phyloP scores from a whole-genome alignment of 2,888 invertebrate species.

The Leptodirus hochenwartii region DNA sequence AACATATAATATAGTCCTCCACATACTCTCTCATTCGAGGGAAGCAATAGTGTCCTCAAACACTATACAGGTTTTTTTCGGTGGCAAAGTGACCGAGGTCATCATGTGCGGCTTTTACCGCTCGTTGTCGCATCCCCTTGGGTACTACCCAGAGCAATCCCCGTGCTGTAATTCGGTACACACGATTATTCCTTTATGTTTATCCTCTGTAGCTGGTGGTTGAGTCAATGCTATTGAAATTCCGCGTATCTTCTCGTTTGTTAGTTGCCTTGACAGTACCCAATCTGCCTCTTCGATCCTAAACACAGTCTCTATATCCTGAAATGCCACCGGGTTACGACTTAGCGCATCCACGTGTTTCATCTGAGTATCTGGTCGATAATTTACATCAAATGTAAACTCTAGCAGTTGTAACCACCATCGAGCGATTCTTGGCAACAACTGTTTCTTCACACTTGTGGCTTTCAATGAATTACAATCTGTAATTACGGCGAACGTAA shows the following conservation, averaged over 20 bases:
- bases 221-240: constrained; percentile 3
- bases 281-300: constrained; percentile 20
- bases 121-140: constrained; percentile 6
- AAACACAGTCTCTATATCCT: constrained; percentile 12
- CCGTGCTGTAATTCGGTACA: constrained; percentile 6
- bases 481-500: constrained; percentile 15
- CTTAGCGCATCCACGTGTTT: constrained; percentile 15
- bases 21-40: constrained; percentile 21
- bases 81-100: constrained; percentile 22
- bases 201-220: constrained; percentile 6
- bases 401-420: constrained; percentile 16
- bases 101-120: constrained; percentile 17
- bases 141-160: constrained; percentile 11
- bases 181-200: constrained; percentile 3
- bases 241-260: constrained; percentile 5
- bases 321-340: constrained; percentile 9
- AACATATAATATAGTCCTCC: constrained; percentile 22
- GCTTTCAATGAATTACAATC: constrained; percentile 13
- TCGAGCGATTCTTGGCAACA: constrained; percentile 10
- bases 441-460: constrained; percentile 1
- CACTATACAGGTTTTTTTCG: constrained; percentile 18
- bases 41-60: constrained; percentile 24
- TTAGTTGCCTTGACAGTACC: constrained; percentile 11
- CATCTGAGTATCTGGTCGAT: constrained; percentile 15
- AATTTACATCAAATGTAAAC: constrained; percentile 14